These are phyloP conservation scores for Nanorana parkeri DNA, from an alignment of 2,113 vertebrate species.

Conservation along the genomic window DNA sequence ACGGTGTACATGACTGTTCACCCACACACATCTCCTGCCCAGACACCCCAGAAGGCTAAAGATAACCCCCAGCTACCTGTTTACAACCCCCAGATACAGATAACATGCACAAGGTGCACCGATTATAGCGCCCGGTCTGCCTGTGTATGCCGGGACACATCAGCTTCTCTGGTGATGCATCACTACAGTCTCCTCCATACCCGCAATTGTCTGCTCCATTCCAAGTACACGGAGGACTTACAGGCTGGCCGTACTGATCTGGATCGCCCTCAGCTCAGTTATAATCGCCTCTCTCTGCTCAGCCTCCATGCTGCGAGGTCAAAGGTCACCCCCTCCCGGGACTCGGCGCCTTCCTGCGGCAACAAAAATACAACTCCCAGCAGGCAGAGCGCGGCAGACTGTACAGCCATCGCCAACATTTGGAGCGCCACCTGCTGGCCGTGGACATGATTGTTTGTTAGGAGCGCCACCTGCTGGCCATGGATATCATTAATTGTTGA, in stretches of 20 bases:
- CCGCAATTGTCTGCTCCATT: too few relatives aligned
- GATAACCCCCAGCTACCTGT: too few relatives aligned
- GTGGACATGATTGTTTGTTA: too few relatives aligned
- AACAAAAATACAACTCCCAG: background rate
- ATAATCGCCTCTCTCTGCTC: constrained; percentile 44
- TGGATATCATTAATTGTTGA: too few relatives aligned
- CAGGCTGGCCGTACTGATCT: constrained; percentile 59
- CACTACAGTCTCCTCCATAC: too few relatives aligned
- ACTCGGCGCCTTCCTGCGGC: background rate
- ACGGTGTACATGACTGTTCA: too few relatives aligned
- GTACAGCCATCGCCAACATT: background rate
- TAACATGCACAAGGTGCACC: too few relatives aligned
- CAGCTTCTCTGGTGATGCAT: background rate
- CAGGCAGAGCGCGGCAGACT: background rate
- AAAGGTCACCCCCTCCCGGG: constrained; percentile 26
- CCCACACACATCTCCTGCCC: too few relatives aligned
- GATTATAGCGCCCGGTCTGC: too few relatives aligned
- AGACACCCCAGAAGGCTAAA: too few relatives aligned
- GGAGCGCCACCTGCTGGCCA: too few relatives aligned
- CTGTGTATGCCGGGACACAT: background rate
- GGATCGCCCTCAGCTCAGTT: constrained; percentile 38
- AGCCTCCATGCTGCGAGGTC: constrained; percentile 62
- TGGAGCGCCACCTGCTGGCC: constrained; percentile 18
- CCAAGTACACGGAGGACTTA: constrained; percentile 60
- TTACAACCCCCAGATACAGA: too few relatives aligned